Conservation (phyloP, 2,888 invertebrate species). For the Emmelina monodactyla region DNA sequence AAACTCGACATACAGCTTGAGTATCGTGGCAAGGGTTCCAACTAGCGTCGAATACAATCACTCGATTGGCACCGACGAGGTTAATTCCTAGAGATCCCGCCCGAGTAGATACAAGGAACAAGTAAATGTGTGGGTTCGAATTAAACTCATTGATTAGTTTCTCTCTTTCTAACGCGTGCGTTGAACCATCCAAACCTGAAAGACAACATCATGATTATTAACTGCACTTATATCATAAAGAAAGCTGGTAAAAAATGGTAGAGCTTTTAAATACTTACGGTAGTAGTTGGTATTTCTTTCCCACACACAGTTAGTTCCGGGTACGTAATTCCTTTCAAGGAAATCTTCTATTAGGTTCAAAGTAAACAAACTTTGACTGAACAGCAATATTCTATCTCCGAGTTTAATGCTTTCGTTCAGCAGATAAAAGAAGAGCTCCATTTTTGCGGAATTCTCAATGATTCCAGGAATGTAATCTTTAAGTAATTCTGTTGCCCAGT, state of each 20-base stretch:
- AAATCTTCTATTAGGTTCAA: conserved; percentile 95
- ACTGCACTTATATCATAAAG: too few relatives aligned
- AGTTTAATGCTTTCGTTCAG: conserved; percentile 85
- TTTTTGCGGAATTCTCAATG: conserved; percentile 93
- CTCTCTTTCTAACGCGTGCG: conserved; percentile 92
- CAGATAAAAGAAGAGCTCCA: conserved; percentile 92
- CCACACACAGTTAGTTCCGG: conserved; percentile 80
- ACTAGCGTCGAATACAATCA: conserved; percentile 96
- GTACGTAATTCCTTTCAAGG: conserved; percentile 75
- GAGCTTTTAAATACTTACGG: conserved; percentile 69
- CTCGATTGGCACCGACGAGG: conserved; percentile 95
- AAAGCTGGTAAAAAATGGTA: background rate
- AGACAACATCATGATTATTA: too few relatives aligned
- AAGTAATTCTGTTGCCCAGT: conserved; percentile 85
- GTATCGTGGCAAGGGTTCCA: conserved; percentile 99
- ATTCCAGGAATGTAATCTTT: conserved; percentile 88
- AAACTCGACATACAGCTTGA: conserved; percentile 96
- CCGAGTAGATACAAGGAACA: conserved; percentile 95
- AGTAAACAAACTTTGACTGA: conserved; percentile 96
- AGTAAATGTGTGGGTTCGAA: conserved; percentile 80
- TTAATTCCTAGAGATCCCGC: conserved; percentile 98
- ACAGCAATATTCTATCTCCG: conserved; percentile 91
- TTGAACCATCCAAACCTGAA: conserved; percentile 92
- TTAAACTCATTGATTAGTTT: conserved; percentile 97
- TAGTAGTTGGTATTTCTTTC: conserved; percentile 88